These are phyloP conservation scores for Chlorodrepanis virens DNA, from an alignment of 2,113 vertebrate species.

Conservation along the genomic window DNA sequence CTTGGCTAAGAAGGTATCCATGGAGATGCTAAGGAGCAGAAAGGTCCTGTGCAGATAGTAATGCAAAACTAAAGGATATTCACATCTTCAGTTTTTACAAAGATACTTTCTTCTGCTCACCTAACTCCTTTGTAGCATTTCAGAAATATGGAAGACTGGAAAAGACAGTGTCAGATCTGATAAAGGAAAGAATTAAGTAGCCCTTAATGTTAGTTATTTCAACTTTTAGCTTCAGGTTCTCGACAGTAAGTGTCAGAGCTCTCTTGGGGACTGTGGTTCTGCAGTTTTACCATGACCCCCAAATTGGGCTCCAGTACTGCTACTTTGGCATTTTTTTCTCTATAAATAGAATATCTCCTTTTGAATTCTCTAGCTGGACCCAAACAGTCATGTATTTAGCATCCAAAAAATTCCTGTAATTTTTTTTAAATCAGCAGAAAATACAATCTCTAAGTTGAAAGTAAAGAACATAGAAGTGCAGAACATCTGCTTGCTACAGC, in stretches of 20 bases:
- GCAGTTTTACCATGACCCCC: neutral
- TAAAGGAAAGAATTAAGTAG: neutral
- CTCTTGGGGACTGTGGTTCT: neutral
- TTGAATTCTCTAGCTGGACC: neutral
- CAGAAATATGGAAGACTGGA: neutral
- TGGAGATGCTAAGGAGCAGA: neutral
- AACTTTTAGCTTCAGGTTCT: neutral
- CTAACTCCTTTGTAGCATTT: neutral
- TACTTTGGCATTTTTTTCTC: neutral
- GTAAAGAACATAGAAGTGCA: neutral
- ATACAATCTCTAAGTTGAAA: neutral
- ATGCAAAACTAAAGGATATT: neutral
- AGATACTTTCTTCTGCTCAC: neutral
- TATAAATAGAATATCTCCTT: neutral
- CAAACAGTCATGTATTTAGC: neutral
- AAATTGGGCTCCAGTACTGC: neutral
- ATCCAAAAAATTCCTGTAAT: neutral
- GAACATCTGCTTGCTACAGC: neutral
- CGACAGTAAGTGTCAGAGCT: neutral
- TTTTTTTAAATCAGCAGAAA: constrained; percentile 7
- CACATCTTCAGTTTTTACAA: neutral
- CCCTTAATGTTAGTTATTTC: neutral
- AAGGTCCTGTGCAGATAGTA: fast-evolving
- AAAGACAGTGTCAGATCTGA: neutral
- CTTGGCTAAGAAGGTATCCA: neutral